These are phyloP conservation scores for Sandelia bainsii DNA, from an alignment of 2,797 vertebrate species.

Conservation along the genomic window DNA sequence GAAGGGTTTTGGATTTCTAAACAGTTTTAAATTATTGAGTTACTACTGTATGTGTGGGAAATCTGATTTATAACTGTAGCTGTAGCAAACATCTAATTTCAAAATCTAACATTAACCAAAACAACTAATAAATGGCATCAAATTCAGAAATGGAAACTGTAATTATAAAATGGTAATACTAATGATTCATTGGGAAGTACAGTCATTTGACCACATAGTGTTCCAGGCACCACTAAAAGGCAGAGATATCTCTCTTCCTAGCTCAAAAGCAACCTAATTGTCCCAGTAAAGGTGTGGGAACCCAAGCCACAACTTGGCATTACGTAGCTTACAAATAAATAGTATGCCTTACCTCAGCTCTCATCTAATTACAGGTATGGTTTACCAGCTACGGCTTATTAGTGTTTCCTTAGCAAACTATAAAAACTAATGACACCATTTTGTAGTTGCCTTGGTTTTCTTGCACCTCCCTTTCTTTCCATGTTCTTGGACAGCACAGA, in stretches of 20 bases:
- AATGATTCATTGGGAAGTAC: constrained; percentile 18
- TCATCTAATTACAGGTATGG: constrained; percentile 79
- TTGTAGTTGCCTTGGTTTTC: constrained; percentile 72
- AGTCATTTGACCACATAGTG: constrained; percentile 23
- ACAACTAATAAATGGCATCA: neutral
- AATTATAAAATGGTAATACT: constrained; percentile 2
- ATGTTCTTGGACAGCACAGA: constrained; percentile 72
- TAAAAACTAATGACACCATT: constrained; percentile 82
- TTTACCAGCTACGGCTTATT: constrained; percentile 79
- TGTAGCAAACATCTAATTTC: constrained; percentile 23
- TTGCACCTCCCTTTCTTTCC: constrained; percentile 71
- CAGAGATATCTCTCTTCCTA: constrained; percentile 49
- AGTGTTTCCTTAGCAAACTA: constrained; percentile 79
- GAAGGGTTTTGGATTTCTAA: constrained; percentile 44
- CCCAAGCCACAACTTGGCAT: constrained; percentile 64
- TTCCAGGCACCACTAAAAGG: constrained; percentile 31
- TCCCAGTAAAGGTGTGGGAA: constrained; percentile 72
- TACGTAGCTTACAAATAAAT: constrained; percentile 74
- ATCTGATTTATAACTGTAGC: constrained; percentile 11
- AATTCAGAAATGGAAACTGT: constrained; percentile 22
- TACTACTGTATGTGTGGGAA: constrained; percentile 20
- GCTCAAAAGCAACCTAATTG: constrained; percentile 47
- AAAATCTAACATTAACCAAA: constrained; percentile 24
- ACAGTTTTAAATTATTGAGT: constrained; percentile 35
- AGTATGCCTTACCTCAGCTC: constrained; percentile 70